A percentile compares a stretch with the other conserved stretches of the same genome.
Evolutionary conservation across 37 sponge, comb jelly and placozoan genomes (phyloP).

Genomic region (Halisarca cf. caerulea): DNA sequence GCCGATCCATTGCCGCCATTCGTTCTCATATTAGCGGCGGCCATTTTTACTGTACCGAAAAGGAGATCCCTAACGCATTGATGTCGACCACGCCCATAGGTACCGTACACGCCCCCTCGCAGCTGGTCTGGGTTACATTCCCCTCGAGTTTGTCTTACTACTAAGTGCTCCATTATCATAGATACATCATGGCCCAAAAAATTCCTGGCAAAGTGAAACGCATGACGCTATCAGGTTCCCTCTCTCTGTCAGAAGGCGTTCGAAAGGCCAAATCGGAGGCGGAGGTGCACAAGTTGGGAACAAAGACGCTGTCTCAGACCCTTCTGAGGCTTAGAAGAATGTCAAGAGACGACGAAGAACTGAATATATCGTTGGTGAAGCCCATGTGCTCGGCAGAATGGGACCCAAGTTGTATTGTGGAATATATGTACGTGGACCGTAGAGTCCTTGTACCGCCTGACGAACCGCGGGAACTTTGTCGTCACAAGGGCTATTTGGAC

Average conservation of each 20-base stretch:
- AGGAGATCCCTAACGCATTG: no score
- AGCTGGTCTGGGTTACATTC: no score
- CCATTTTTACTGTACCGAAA: neutral
- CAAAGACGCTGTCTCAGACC: neutral
- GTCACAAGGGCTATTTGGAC: conserved; percentile 66
- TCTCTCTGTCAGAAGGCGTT: neutral
- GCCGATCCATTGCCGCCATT: neutral
- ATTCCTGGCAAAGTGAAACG: neutral
- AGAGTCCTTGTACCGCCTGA: neutral
- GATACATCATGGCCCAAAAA: neutral
- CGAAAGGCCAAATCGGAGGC: conserved; percentile 12
- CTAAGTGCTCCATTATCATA: neutral
- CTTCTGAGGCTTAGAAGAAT: neutral
- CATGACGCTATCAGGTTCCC: neutral
- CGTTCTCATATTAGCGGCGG: neutral
- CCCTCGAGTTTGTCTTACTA: neutral
- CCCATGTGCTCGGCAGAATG: conserved; percentile 41
- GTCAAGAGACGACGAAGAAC: conserved; percentile 7
- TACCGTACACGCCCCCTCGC: neutral
- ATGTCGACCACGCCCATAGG: neutral
- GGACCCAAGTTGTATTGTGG: conserved; percentile 79
- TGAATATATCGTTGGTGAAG: conserved; percentile 9
- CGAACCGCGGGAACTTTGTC: neutral
- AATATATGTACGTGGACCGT: conserved; percentile 71
- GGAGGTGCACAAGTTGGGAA: neutral